Percentiles rank a stretch among this genome's conserved stretches.
These are phyloP conservation scores for Gallinago undulata DNA, from an alignment of 2,113 vertebrate genomes.

Conservation along the genomic window DNA sequence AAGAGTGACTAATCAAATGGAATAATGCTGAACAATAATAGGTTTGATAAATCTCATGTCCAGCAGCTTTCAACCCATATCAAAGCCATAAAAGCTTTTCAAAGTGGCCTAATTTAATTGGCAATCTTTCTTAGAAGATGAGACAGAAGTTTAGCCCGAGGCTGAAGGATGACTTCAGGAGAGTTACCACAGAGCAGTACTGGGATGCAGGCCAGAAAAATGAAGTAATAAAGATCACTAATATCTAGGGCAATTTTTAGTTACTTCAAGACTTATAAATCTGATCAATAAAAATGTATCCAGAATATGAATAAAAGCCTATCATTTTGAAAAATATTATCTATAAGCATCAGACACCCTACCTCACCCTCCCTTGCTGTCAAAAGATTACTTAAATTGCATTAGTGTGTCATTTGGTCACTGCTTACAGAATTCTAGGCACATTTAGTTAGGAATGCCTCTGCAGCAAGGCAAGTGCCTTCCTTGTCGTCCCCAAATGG, in stretches of 20 bases:
- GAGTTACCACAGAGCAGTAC: conserved; percentile 6
- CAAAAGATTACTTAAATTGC: neutral
- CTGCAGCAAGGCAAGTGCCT: neutral
- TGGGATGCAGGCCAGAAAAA: neutral
- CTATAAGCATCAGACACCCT: neutral
- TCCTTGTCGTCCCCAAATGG: neutral
- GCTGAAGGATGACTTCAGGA: neutral
- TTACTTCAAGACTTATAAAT: neutral
- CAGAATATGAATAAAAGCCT: neutral
- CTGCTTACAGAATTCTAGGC: neutral
- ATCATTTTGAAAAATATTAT: neutral
- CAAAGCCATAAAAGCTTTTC: conserved; percentile 73
- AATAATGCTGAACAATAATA: conserved; percentile 51
- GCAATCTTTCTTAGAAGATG: conserved; percentile 3
- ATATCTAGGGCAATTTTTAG: neutral
- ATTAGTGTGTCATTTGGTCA: neutral
- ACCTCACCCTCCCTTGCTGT: neutral
- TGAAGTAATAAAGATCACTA: neutral
- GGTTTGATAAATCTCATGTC: conserved; percentile 52
- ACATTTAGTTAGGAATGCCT: neutral
- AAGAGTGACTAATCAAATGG: conserved; percentile 40
- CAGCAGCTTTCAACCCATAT: conserved; percentile 64
- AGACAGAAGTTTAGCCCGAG: neutral
- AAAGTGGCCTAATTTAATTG: conserved; percentile 67
- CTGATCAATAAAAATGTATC: neutral